phyloP scores from a whole-genome alignment of 1,140 invertebrate genomes.

The Apis florea region DNA sequence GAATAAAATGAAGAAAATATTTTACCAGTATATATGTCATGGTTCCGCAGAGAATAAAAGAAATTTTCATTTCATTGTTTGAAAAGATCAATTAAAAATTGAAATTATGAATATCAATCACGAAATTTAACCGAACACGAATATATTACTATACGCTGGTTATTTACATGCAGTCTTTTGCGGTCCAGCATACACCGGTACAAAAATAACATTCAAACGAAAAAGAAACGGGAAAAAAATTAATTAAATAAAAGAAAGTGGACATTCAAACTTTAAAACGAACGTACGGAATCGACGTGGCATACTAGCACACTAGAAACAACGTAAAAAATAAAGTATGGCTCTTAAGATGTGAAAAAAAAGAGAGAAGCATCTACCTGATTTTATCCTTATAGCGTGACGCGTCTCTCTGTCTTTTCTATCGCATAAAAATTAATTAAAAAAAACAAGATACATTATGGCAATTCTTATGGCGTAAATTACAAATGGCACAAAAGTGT shows the following conservation, averaged over 20 bases:
- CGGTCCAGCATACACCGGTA: constrained; percentile 49
- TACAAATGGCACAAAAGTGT: constrained; percentile 60
- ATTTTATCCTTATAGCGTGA: background rate
- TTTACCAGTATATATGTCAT: background rate
- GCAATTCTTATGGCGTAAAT: constrained; percentile 66
- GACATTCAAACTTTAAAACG: constrained; percentile 29
- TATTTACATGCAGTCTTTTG: constrained; percentile 68
- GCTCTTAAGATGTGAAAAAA: background rate
- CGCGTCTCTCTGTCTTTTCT: background rate
- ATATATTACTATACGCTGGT: constrained; percentile 65
- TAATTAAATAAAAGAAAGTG: constrained; percentile 31
- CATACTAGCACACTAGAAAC: constrained; percentile 19
- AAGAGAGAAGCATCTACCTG: background rate
- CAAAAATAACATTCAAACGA: constrained; percentile 43
- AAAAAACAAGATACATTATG: constrained; percentile 55
- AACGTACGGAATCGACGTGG: constrained; percentile 2
- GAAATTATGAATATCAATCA: constrained; percentile 17
- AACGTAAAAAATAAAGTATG: constrained; percentile 37
- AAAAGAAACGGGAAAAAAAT: background rate
- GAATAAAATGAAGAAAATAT: background rate
- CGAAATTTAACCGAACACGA: constrained; percentile 33
- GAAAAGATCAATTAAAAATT: background rate
- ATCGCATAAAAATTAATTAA: constrained; percentile 20
- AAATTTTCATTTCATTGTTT: background rate
- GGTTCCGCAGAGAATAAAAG: background rate